These are phyloP conservation scores for Erythrocercus mccallii DNA, from an alignment of 2,113 vertebrate genomes.

Conservation along the genomic window DNA sequence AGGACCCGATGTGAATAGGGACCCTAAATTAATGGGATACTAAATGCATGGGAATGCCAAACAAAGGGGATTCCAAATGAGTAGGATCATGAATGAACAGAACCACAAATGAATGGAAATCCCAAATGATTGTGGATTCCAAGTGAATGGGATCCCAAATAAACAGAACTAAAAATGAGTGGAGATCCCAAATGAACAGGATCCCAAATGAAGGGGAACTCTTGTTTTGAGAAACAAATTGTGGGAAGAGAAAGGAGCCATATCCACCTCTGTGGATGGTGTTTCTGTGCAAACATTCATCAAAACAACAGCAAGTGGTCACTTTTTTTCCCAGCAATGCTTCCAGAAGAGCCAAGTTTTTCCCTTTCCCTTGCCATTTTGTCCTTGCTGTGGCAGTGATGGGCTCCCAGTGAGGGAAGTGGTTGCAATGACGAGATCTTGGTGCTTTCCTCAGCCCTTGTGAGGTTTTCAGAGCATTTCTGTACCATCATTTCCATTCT, in stretches of 20 bases:
- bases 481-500: fast-evolving
- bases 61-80: not conserved
- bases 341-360: not conserved
- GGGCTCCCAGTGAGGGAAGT: not conserved
- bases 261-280: not conserved
- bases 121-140: not conserved
- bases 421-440: fast-evolving
- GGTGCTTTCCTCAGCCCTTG: not conserved
- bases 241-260: not conserved
- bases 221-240: fast-evolving
- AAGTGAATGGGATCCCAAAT: not conserved
- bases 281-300: not conserved
- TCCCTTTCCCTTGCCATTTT: not conserved
- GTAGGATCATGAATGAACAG: fast-evolving
- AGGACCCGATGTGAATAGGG: not conserved
- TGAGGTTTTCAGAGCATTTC: not conserved
- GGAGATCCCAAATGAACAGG: not conserved
- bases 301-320: not conserved
- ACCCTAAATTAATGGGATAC: not conserved
- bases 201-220: not conserved
- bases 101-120: not conserved
- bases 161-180: not conserved
- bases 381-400: not conserved
- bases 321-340: not conserved
- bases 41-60: not conserved